Percentiles rank a stretch among this genome's conserved stretches.
Conservation (phyloP, 2,113 vertebrate species). For the Lophius piscatorius region DNA sequence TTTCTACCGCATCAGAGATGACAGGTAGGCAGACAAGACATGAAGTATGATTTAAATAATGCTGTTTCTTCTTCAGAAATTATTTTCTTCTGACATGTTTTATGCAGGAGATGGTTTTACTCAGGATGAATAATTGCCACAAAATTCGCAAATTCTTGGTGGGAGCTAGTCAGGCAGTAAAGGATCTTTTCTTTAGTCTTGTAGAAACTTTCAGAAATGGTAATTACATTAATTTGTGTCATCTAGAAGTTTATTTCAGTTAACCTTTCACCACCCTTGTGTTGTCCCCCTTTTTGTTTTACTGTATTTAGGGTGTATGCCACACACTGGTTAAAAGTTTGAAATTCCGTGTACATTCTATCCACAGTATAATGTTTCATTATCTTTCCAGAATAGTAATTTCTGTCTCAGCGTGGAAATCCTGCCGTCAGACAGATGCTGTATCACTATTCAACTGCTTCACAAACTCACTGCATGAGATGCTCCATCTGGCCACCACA, state of each 20-base stretch:
- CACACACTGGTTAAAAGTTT: not conserved
- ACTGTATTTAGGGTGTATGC: too few relatives aligned
- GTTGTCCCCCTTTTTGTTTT: too few relatives aligned
- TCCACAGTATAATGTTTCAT: not conserved
- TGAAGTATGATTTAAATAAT: not conserved
- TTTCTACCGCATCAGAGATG: constrained; percentile 93
- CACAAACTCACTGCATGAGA: constrained; percentile 83
- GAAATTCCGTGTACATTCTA: not conserved
- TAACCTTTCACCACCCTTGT: too few relatives aligned
- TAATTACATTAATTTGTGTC: too few relatives aligned
- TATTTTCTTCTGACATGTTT: too few relatives aligned
- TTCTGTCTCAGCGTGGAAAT: constrained; percentile 87
- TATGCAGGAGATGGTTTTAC: not conserved
- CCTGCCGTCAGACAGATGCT: constrained; percentile 87
- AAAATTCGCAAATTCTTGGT: too few relatives aligned
- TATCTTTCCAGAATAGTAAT: constrained; percentile 81
- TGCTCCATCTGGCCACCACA: constrained; percentile 82
- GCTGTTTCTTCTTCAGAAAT: too few relatives aligned
- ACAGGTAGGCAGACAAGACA: constrained; percentile 80
- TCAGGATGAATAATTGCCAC: too few relatives aligned
- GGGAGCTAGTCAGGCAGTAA: too few relatives aligned
- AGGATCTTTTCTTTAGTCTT: not conserved
- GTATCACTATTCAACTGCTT: constrained; percentile 81
- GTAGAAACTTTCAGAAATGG: too few relatives aligned
- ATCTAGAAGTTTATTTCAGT: not conserved